Evolutionary conservation across 2,888 invertebrate species (phyloP), one percentile per base, ranked within the genome.

Genomic region (Cerceris rybyensis): DNA sequence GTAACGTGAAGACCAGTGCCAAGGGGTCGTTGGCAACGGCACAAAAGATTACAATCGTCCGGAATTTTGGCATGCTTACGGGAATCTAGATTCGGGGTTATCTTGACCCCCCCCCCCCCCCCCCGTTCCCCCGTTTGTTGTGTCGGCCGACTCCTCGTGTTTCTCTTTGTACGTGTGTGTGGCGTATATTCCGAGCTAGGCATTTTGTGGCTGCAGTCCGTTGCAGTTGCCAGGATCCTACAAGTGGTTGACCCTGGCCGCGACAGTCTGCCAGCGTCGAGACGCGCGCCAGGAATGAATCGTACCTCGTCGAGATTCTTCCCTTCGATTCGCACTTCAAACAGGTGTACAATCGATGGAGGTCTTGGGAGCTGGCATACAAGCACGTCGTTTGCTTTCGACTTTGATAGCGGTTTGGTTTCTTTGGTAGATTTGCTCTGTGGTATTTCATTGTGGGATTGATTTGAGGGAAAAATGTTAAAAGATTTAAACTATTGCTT

Each of bases 161-260:
- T 17, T 49, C 28, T 52, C 50, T 39, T 39, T 64, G 71, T 49
- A 71, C 17, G 58, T 43, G 55, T 16, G 69, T 17, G 71, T 28
- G 70, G 70, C 28, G 28, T 28, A 28, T 70, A 70, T 71, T 77
- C 69, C 61, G 57, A 67, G 77, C 70, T 73, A 73, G 71, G 49
- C 74, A 67, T 78, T 81, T 75, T 73, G 81, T 70, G 81, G 75
- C 75, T 69, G 65, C 75, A 79, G 78, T 73, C 69, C 75, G 75
- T 57, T 80, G 86, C 78, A 82, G 84, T 88, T 79, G 87, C 81
- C 85, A 86, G 83, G 88, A 88, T 90, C 85, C 89, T 89, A 90
- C 89, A 90, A 90, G 89, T 90, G 89, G 89, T 90, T 88, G 89
- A 90, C 89, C 89, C 87, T 90, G 89, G 90, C 89, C 88, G 81